These are phyloP conservation scores for Cyclophora punctaria DNA, from an alignment of 2,888 invertebrate species.

Conservation along the genomic window DNA sequence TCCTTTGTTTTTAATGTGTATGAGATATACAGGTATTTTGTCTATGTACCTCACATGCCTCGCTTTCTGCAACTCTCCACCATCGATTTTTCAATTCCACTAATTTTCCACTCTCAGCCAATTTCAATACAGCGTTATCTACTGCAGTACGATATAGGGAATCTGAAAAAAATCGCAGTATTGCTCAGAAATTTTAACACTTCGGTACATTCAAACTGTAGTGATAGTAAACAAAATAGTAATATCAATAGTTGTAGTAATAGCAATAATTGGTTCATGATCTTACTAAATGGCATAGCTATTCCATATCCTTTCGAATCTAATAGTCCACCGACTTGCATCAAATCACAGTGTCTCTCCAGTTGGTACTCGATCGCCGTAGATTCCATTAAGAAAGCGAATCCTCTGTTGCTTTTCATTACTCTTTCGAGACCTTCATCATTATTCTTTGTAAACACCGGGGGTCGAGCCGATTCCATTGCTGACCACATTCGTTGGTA, in stretches of 20 bases:
- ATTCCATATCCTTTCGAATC: slow-evolving; percentile 95
- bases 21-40: too few relatives aligned
- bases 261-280: background rate
- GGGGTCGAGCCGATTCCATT: slow-evolving; percentile 89
- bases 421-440: slow-evolving; percentile 92
- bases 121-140: slow-evolving; percentile 89
- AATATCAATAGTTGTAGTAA: too few relatives aligned
- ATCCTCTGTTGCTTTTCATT: slow-evolving; percentile 82
- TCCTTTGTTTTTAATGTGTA: too few relatives aligned
- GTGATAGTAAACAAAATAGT: too few relatives aligned
- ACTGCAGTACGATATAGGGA: slow-evolving; percentile 85
- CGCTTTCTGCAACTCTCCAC: slow-evolving; percentile 86
- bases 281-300: slow-evolving; percentile 91
- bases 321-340: slow-evolving; percentile 84
- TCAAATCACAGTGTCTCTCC: slow-evolving; percentile 88
- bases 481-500: slow-evolving; percentile 95
- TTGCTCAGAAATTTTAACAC: too few relatives aligned
- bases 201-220: too few relatives aligned
- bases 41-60: slow-evolving; percentile 71
- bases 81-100: slow-evolving; percentile 89
- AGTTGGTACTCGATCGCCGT: slow-evolving; percentile 94
- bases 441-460: slow-evolving; percentile 88
- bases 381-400: slow-evolving; percentile 98
- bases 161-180: slow-evolving; percentile 48
- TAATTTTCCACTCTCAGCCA: slow-evolving; percentile 92